These are phyloP conservation scores for Meloidogyne exigua DNA, from an alignment of 1,140 invertebrate genomes.

Conservation along the genomic window DNA sequence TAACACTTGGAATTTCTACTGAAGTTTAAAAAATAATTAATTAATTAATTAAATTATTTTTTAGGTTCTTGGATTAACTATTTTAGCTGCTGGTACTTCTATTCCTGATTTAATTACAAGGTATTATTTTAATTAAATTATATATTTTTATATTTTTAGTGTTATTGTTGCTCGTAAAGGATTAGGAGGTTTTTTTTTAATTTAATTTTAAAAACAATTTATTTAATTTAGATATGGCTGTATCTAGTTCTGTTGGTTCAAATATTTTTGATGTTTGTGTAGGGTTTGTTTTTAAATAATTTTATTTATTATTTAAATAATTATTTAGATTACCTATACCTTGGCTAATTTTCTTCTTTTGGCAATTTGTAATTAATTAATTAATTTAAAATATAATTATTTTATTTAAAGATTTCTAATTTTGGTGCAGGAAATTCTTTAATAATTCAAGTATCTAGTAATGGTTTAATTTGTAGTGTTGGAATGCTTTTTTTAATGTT, in stretches of 20 bases:
- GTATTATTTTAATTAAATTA: constrained; percentile 20
- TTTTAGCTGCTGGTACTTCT: constrained; percentile 67
- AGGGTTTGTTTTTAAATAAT: constrained; percentile 68
- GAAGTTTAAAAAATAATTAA: constrained; percentile 44
- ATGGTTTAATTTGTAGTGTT: constrained; percentile 93
- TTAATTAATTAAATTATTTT: not conserved
- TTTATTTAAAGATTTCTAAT: not conserved
- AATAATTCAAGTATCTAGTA: constrained; percentile 78
- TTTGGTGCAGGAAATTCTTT: not conserved
- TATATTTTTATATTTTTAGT: not conserved
- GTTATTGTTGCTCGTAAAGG: constrained; percentile 4
- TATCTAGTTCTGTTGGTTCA: constrained; percentile 93
- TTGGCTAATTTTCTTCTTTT: not conserved
- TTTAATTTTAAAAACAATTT: too few relatives aligned
- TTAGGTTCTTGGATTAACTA: constrained; percentile 65
- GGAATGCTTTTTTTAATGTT: constrained; percentile 91
- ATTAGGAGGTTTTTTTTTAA: not conserved
- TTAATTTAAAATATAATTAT: not conserved
- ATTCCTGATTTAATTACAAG: constrained; percentile 66
- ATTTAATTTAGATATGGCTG: constrained; percentile 80
- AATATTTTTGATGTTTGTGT: constrained; percentile 98
- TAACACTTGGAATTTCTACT: constrained; percentile 65
- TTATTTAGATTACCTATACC: not conserved
- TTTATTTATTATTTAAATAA: not conserved
- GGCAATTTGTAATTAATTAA: not conserved